These are phyloP conservation scores for Xenus cinereus DNA, from an alignment of 2,113 vertebrate species.

Conservation along the genomic window DNA sequence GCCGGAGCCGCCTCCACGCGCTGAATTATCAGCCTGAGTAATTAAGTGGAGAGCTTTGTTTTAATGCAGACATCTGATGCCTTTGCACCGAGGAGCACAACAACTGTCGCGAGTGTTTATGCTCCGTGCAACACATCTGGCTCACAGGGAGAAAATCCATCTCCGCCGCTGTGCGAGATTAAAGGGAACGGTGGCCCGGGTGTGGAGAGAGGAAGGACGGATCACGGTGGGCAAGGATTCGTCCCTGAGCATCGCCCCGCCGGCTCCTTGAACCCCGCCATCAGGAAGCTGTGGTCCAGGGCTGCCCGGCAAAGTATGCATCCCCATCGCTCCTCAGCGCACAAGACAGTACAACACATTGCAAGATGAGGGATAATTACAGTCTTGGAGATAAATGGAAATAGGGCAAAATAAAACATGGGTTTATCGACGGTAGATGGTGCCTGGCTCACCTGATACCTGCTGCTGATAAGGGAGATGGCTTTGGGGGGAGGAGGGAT, in stretches of 20 bases:
- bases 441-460: conserved; percentile 51
- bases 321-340: not conserved
- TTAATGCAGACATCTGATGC: conserved; percentile 66
- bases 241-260: rapidly evolving
- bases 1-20: conserved; percentile 34
- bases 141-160: conserved; percentile 47
- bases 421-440: conserved; percentile 33
- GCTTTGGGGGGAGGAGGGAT: not conserved
- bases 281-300: not conserved
- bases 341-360: rapidly evolving
- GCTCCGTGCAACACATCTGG: conserved; percentile 62
- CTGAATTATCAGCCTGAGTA: conserved; percentile 64
- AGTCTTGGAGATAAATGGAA: conserved; percentile 15
- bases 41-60: conserved; percentile 66
- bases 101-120: conserved; percentile 55
- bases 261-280: rapidly evolving
- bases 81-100: conserved; percentile 35
- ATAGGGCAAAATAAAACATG: conserved; percentile 37
- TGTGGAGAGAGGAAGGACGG: not conserved
- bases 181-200: not conserved
- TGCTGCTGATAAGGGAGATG: conserved; percentile 33
- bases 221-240: not conserved
- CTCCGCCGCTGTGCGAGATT: not conserved
- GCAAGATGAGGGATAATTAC: not conserved
- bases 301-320: not conserved